phyloP scores from a whole-genome alignment of 2,888 invertebrate genomes.

The Pseudoips prasinana region DNA sequence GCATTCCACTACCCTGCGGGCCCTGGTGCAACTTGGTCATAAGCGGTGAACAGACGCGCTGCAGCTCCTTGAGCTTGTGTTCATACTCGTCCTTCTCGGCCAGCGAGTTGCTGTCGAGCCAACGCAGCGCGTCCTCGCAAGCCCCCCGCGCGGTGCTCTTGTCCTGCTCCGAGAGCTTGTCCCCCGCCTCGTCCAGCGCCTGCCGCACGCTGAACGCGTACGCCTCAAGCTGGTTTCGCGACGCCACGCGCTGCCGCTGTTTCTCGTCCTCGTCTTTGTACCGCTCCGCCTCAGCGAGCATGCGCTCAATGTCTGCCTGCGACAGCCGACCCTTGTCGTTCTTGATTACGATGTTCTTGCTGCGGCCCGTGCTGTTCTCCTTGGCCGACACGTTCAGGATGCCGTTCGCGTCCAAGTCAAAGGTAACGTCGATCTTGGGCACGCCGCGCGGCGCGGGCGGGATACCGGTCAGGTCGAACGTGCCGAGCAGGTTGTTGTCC shows the following conservation, averaged over 20 bases:
- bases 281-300: conserved; percentile 88
- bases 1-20: conserved; percentile 33
- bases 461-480: conserved; percentile 85
- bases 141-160: conserved; percentile 74
- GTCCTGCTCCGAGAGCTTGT: conserved; percentile 84
- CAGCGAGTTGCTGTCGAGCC: conserved; percentile 86
- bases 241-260: conserved; percentile 85
- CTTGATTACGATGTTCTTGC: conserved; percentile 90
- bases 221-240: conserved; percentile 87
- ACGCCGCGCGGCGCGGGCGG: conserved; percentile 87
- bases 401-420: conserved; percentile 90
- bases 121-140: conserved; percentile 84
- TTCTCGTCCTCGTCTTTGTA: conserved; percentile 88
- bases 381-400: conserved; percentile 92
- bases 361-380: conserved; percentile 85
- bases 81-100: conserved; percentile 86
- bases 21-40: conserved; percentile 83
- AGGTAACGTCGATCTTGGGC: conserved; percentile 87
- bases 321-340: conserved; percentile 92
- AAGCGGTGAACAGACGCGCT: conserved; percentile 79
- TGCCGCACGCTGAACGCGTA: conserved; percentile 88
- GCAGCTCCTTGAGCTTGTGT: conserved; percentile 82
- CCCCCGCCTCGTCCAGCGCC: conserved; percentile 83
- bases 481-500: conserved; percentile 87
- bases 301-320: conserved; percentile 90